Evolutionary conservation across 2,888 invertebrate genomes (phyloP).

Genomic region (Laspeyria flexula): DNA sequence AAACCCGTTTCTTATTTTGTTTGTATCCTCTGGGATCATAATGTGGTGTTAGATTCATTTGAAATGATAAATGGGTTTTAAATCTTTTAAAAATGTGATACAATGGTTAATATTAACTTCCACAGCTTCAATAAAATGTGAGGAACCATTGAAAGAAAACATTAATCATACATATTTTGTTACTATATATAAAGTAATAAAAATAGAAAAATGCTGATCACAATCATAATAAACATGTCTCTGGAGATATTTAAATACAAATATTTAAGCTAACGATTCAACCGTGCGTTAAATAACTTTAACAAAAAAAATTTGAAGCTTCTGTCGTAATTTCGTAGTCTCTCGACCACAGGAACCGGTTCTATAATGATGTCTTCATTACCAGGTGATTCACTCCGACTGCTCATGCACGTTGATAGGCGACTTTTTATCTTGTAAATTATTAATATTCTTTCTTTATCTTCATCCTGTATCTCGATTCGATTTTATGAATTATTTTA

Average conservation of each 20-base stretch:
- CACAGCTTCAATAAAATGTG: not conserved
- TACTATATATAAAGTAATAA: not conserved
- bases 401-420: slow-evolving; percentile 51
- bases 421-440: slow-evolving; percentile 48
- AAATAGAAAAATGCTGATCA: slow-evolving; percentile 1
- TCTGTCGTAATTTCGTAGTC: slow-evolving; percentile 34
- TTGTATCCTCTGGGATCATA: slow-evolving; percentile 63
- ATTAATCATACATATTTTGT: not conserved
- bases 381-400: slow-evolving; percentile 69
- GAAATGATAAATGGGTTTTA: slow-evolving; percentile 58
- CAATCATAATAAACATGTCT: slow-evolving; percentile 18
- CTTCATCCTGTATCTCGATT: slow-evolving; percentile 32
- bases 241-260: slow-evolving; percentile 29
- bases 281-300: slow-evolving; percentile 26
- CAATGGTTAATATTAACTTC: not conserved
- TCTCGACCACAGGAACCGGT: slow-evolving; percentile 68
- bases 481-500: slow-evolving; percentile 16
- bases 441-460: slow-evolving; percentile 34
- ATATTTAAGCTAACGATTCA: slow-evolving; percentile 29
- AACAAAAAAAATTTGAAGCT: slow-evolving; percentile 25
- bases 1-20: slow-evolving; percentile 57
- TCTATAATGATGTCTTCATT: slow-evolving; percentile 81
- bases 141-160: not conserved
- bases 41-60: slow-evolving; percentile 43
- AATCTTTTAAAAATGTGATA: slow-evolving; percentile 30